Evolutionary conservation across 2,113 vertebrate species (phyloP), one percentile per base, ranked within the genome.

Genomic region (Anarrhichthys ocellatus): DNA sequence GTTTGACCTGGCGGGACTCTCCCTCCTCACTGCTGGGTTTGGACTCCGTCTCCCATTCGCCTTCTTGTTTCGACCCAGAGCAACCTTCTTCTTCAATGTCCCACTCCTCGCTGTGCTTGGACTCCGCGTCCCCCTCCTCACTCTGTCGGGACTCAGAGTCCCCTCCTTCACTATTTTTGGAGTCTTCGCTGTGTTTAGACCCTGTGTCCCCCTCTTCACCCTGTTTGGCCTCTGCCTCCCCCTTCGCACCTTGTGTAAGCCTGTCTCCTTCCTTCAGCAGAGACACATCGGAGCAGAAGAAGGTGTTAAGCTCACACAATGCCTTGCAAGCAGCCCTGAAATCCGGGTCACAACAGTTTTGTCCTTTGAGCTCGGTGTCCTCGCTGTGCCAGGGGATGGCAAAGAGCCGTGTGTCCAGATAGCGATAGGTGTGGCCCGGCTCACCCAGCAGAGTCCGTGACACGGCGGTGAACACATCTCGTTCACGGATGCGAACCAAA

Each of bases 331-430:
- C 97, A 2, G 95, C 87, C 20, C 88, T 95, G 52, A 99, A 90
- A 87, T 96, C 94, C 1, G 95, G 87, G 87, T 96, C 96, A 6
- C 94, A 95, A 82, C 97, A 99, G 54, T 66, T 95, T 46, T 87
- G 92, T 67, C 87, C 96, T 96, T 80, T 96, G 89, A 94, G 73
- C 13, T 91, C 87, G 9, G 61, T 70, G 92, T 95, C 92, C 68
- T 95, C 94, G 29, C 90, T 90, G 67, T 97, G 96, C 98, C 98
- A 99, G 58, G 97, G 98, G 54, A 99, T 96, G 9, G 98, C 94
- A 88, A 99, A 99, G 77, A 99, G 96, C 85, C 98, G 96, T 1
- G 98, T 99, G 90, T 97, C 97, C 92, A 99, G 95, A 82, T 99
- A 99, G 81, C 96, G 97, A 83, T 99, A 99, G 74, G 98, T 99